These are phyloP conservation scores for Macaria notata DNA, from an alignment of 2,888 invertebrate genomes.

Conservation along the genomic window DNA sequence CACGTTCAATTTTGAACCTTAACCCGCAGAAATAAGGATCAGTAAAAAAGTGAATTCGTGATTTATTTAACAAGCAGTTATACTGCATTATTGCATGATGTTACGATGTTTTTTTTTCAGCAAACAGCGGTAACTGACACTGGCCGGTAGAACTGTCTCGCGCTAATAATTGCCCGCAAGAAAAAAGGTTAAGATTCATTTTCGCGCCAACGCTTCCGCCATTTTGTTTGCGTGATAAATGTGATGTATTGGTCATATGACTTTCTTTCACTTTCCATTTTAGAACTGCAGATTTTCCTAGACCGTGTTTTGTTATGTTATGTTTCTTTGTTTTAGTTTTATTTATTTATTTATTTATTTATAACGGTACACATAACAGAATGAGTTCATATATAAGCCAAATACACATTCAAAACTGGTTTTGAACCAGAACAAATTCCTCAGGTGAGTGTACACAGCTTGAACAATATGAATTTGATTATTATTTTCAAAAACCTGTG, in stretches of 20 bases:
- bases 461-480: too few species aligned
- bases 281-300: constrained; percentile 50
- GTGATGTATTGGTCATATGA: constrained; percentile 73
- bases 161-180: constrained; percentile 55
- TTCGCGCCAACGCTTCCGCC: constrained; percentile 77
- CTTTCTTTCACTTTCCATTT: constrained; percentile 78
- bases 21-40: too few species aligned
- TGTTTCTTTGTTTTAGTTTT: too few species aligned
- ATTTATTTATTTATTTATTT: too few species aligned
- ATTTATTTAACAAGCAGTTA: not conserved
- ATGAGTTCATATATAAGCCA: too few species aligned
- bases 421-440: too few species aligned
- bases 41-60: too few species aligned
- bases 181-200: constrained; percentile 76
- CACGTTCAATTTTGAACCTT: too few species aligned
- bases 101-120: constrained; percentile 35
- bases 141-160: constrained; percentile 70
- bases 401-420: too few species aligned
- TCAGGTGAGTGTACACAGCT: too few species aligned
- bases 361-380: too few species aligned
- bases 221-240: constrained; percentile 76
- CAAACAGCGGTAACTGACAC: constrained; percentile 49
- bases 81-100: constrained; percentile 35
- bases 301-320: constrained; percentile 38
- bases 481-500: too few species aligned